A percentile compares a stretch with the other conserved stretches of the same genome.
Evolutionary conservation across 2,888 invertebrate species (phyloP).

Genomic region (Dendrolimus houi): DNA sequence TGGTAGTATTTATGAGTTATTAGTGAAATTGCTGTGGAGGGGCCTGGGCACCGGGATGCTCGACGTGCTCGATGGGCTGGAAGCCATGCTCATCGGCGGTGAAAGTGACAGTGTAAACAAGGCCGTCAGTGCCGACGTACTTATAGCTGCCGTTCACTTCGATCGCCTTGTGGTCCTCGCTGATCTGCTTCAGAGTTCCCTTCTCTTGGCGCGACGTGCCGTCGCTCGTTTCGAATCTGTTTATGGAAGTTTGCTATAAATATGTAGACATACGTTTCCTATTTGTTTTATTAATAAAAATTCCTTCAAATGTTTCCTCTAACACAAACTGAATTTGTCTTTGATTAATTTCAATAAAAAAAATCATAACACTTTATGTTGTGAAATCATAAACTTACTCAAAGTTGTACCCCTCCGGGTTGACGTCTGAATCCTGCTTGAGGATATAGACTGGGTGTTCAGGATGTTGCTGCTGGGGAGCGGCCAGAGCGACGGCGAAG

Average conservation of each 20-base stretch:
- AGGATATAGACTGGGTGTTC: constrained; percentile 43
- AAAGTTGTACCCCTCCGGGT: constrained; percentile 52
- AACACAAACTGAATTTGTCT: no score
- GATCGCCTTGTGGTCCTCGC: constrained; percentile 64
- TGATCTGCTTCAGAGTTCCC: constrained; percentile 69
- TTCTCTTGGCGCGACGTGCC: constrained; percentile 69
- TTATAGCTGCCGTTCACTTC: constrained; percentile 71
- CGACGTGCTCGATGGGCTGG: constrained; percentile 63
- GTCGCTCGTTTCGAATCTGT: constrained; percentile 71
- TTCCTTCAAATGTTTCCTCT: no score
- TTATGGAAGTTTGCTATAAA: not conserved
- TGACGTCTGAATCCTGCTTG: constrained; percentile 46
- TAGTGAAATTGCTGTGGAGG: constrained; percentile 9
- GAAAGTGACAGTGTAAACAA: constrained; percentile 70
- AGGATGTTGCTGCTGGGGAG: constrained; percentile 32
- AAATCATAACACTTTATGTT: no score
- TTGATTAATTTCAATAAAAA: no score
- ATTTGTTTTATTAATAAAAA: no score
- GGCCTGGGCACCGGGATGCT: constrained; percentile 31
- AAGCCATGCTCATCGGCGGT: constrained; percentile 77
- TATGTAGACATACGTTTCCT: not conserved
- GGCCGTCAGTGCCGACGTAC: constrained; percentile 72
- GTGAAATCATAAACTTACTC: constrained; percentile 31
- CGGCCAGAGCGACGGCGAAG: constrained; percentile 38
- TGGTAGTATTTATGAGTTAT: not conserved